Evolutionary conservation across 2,888 invertebrate genomes (phyloP).

Genomic region (Dasypogon diadema): DNA sequence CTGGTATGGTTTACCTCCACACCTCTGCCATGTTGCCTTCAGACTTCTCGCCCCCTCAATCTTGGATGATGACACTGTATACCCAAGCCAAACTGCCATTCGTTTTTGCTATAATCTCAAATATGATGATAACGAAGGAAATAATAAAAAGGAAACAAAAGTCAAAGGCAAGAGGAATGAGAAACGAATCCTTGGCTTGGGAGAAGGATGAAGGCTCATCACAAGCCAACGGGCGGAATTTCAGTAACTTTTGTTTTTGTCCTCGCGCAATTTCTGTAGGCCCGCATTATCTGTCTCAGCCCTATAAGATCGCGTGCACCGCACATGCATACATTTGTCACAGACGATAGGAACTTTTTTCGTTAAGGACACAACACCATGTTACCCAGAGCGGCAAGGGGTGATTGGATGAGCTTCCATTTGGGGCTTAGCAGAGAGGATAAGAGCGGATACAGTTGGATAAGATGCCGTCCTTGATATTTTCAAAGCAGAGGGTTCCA

Average conservation of each 20-base stretch:
- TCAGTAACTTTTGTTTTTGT: constrained; percentile 30
- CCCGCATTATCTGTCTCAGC: constrained; percentile 6
- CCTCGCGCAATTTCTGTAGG: constrained; percentile 8
- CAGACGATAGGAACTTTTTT: constrained; percentile 21
- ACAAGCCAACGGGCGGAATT: constrained; percentile 23
- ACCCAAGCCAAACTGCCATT: neutral
- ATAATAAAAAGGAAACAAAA: constrained; percentile 53
- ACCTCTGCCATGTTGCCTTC: neutral
- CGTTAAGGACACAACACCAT: neutral
- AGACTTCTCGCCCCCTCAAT: neutral
- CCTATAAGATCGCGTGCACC: constrained; percentile 32
- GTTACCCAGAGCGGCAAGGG: neutral
- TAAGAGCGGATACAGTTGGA: constrained; percentile 35
- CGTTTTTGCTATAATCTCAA: constrained; percentile 39
- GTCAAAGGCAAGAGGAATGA: constrained; percentile 38
- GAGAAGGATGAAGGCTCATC: constrained; percentile 13
- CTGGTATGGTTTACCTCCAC: neutral
- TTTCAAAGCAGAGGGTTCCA: constrained; percentile 38
- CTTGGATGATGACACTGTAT: constrained; percentile 16
- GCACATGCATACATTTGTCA: constrained; percentile 38
- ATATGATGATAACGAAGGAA: constrained; percentile 54
- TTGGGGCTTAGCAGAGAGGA: constrained; percentile 31
- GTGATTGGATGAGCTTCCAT: constrained; percentile 37
- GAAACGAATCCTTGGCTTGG: constrained; percentile 14
- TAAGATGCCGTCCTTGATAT: constrained; percentile 41